Evolutionary conservation across 2,888 invertebrate genomes (phyloP).

Genomic region (Aradus depressus): DNA sequence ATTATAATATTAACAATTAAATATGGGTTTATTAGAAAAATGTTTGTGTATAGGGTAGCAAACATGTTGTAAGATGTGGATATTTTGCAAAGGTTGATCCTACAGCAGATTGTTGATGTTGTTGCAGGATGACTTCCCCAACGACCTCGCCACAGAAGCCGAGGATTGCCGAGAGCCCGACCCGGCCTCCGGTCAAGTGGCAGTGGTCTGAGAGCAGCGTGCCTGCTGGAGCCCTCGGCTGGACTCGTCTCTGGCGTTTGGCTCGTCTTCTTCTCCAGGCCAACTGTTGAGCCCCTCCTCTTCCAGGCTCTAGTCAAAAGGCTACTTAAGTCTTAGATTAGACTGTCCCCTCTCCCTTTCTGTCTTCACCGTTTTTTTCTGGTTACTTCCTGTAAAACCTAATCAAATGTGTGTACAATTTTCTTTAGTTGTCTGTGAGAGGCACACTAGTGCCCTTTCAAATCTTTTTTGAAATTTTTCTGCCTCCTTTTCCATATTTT

Average conservation of each 20-base stretch:
- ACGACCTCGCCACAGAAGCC: slow-evolving; percentile 27
- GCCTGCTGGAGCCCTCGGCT: slow-evolving; percentile 30
- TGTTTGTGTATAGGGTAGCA: too few relatives aligned
- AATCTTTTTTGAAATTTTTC: too few relatives aligned
- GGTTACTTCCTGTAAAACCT: not conserved
- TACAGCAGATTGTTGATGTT: too few relatives aligned
- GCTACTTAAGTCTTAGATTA: not conserved
- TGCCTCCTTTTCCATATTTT: not conserved
- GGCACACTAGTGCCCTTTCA: too few relatives aligned
- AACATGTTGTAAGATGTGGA: too few relatives aligned
- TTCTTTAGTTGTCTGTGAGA: too few relatives aligned
- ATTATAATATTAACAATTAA: too few relatives aligned
- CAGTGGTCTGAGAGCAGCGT: slow-evolving; percentile 30
- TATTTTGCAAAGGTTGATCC: too few relatives aligned
- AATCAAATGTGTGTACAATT: too few relatives aligned
- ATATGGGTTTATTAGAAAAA: too few relatives aligned
- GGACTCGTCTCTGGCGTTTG: slow-evolving; percentile 32
- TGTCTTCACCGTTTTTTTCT: not conserved
- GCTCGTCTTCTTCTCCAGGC: slow-evolving; percentile 32
- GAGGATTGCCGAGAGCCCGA: slow-evolving; percentile 15
- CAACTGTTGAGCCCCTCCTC: slow-evolving; percentile 29
- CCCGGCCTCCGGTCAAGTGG: slow-evolving; percentile 27
- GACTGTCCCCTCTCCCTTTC: not conserved
- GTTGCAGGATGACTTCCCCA: slow-evolving; percentile 28
- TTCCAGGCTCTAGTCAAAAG: slow-evolving; percentile 5